phyloP scores from a whole-genome alignment of 2,113 vertebrate genomes.

The Paradoxurus hermaphroditus region DNA sequence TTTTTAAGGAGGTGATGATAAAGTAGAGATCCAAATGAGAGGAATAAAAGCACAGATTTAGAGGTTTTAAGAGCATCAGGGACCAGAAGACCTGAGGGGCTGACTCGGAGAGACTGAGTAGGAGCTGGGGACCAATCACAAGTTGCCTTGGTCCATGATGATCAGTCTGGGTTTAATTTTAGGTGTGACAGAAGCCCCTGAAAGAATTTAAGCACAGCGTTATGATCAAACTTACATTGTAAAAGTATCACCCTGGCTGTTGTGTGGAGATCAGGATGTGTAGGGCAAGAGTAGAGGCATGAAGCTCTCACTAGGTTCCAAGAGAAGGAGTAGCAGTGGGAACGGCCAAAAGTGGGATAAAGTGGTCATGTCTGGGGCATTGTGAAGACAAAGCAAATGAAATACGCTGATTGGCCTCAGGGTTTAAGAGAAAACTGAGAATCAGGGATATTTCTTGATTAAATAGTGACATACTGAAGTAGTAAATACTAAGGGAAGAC shows the following conservation, averaged over 20 bases:
- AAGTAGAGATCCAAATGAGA: not conserved
- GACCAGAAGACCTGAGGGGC: not conserved
- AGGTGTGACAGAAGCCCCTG: not conserved
- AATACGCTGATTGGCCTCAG: not conserved
- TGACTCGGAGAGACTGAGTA: too few relatives aligned
- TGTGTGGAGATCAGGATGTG: not conserved
- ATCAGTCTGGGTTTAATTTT: not conserved
- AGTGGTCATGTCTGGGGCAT: fast-evolving
- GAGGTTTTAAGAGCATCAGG: not conserved
- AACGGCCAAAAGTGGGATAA: not conserved
- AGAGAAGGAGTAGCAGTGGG: fast-evolving
- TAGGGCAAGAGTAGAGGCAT: not conserved
- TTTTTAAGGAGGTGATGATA: not conserved
- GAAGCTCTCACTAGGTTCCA: not conserved
- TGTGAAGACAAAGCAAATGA: not conserved
- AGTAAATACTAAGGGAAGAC: not conserved
- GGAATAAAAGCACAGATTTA: not conserved
- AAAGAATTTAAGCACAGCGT: not conserved
- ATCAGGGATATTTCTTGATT: not conserved
- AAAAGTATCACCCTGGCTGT: not conserved
- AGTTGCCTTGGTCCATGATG: too few relatives aligned
- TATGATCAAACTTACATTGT: not conserved
- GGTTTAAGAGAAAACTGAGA: not conserved
- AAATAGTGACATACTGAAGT: not conserved
- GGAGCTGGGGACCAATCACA: fast-evolving